Percentiles rank a stretch among this genome's conserved stretches.
These are phyloP conservation scores for Cebus imitator DNA, from an alignment of 2,113 vertebrate species.

Conservation along the genomic window DNA sequence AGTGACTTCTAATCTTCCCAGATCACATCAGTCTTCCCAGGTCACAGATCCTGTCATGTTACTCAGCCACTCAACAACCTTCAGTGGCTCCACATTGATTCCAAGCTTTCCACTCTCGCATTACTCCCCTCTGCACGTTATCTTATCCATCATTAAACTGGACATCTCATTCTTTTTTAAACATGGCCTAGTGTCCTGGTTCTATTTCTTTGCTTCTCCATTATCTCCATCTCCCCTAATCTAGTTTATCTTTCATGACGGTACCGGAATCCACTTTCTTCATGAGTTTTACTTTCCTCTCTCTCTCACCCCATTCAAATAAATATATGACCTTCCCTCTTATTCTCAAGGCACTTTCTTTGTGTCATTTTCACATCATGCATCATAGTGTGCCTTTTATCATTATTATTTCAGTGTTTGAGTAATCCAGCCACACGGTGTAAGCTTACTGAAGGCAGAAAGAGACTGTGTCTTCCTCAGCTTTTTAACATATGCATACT, in stretches of 20 bases:
- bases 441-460: not conserved
- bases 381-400: not conserved
- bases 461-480: not conserved
- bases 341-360: not conserved
- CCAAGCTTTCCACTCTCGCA: not conserved
- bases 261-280: not conserved
- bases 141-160: not conserved
- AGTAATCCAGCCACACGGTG: not conserved
- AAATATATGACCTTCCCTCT: not conserved
- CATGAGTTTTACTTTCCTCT: not conserved
- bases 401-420: not conserved
- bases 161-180: not conserved
- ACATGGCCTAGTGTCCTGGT: not conserved
- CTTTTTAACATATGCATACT: not conserved
- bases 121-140: too few species aligned
- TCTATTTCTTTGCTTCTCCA: not conserved
- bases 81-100: not conserved
- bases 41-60: not conserved
- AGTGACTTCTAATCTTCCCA: too few species aligned
- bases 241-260: not conserved
- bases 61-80: not conserved
- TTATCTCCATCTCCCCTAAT: not conserved
- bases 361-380: not conserved
- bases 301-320: not conserved
- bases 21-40: not conserved